These are phyloP conservation scores for Papilio helenus DNA, from an alignment of 1,140 invertebrate genomes.

Conservation along the genomic window DNA sequence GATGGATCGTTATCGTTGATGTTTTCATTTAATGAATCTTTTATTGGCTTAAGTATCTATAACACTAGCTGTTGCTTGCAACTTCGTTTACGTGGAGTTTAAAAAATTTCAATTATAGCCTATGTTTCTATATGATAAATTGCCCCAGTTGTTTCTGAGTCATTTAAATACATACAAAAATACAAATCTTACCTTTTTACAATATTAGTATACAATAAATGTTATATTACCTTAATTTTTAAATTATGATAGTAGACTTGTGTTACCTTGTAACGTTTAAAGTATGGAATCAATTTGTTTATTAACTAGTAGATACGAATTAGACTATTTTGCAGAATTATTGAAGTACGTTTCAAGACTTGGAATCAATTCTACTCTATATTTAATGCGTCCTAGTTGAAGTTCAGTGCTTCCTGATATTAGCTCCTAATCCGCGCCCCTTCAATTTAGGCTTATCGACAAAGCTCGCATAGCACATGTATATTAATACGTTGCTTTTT, in stretches of 20 bases:
- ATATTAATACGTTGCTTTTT: neutral
- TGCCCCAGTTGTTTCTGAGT: too few relatives aligned
- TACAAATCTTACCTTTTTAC: too few relatives aligned
- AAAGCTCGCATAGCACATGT: neutral
- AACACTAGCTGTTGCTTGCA: too few relatives aligned
- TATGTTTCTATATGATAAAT: too few relatives aligned
- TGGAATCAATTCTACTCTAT: neutral
- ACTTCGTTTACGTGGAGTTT: too few relatives aligned
- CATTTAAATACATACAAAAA: too few relatives aligned
- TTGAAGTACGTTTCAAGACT: neutral
- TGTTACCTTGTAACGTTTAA: too few relatives aligned
- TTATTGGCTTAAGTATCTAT: constrained; percentile 4
- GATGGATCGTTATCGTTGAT: constrained; percentile 54
- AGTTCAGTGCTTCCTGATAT: neutral
- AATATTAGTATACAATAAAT: too few relatives aligned
- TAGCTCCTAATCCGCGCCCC: neutral
- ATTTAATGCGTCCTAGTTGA: neutral
- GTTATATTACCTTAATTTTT: neutral
- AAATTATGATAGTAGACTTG: neutral
- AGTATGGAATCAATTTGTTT: too few relatives aligned
- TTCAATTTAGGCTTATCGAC: neutral
- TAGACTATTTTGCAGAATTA: neutral
- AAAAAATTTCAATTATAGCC: too few relatives aligned
- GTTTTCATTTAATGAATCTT: constrained; percentile 47
- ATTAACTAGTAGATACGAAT: neutral